A percentile compares a stretch with the other conserved stretches of the same genome.
These are phyloP conservation scores for Caenorhabditis sulstoni DNA, from an alignment of 2,888 invertebrate species.

Conservation along the genomic window DNA sequence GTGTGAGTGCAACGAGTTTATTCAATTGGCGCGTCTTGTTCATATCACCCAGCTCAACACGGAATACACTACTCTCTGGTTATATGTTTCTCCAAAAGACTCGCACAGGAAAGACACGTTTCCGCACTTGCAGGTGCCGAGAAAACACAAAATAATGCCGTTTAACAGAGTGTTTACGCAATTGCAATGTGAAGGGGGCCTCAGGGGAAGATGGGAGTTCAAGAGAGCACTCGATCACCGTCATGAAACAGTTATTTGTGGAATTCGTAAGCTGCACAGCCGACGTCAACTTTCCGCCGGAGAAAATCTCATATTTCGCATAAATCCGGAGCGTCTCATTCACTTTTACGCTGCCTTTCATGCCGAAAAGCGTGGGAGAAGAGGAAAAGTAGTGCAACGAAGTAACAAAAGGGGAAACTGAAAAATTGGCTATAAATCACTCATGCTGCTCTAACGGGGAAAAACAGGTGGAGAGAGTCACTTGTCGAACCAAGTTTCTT, in stretches of 20 bases:
- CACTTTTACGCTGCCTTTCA: not conserved
- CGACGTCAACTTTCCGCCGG: not conserved
- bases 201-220: too few relatives aligned
- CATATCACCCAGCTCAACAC: slow-evolving; percentile 34
- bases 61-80: slow-evolving; percentile 21
- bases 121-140: slow-evolving; percentile 44
- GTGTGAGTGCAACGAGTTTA: slow-evolving; percentile 33
- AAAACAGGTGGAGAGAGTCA: too few relatives aligned
- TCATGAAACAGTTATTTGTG: too few relatives aligned
- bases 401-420: too few relatives aligned
- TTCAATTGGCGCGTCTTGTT: slow-evolving; percentile 48
- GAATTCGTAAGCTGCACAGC: not conserved
- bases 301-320: slow-evolving; percentile 18
- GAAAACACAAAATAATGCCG: not conserved
- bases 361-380: not conserved
- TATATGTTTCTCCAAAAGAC: slow-evolving; percentile 40
- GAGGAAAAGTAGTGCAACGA: not conserved
- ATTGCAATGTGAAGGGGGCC: too few relatives aligned
- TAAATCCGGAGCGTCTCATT: slow-evolving; percentile 1
- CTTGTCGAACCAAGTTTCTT: too few relatives aligned
- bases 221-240: too few relatives aligned
- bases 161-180: not conserved
- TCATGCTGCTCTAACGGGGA: too few relatives aligned
- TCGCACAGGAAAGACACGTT: slow-evolving; percentile 42
- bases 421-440: too few relatives aligned